phyloP scores from a whole-genome alignment of 2,888 invertebrate genomes.

The Pachliopta kotzebuea region DNA sequence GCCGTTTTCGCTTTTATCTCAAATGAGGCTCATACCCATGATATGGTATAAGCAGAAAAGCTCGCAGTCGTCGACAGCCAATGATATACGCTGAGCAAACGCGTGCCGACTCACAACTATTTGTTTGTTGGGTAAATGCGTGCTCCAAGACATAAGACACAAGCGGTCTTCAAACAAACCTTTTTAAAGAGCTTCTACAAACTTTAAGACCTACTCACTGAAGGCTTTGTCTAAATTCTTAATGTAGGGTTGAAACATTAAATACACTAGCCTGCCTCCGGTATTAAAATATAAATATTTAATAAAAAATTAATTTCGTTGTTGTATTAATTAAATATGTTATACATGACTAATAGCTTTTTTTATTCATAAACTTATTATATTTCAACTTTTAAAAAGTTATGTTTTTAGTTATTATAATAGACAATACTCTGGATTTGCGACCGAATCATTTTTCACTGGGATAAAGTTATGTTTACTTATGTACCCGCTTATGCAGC shows the following conservation, averaged over 20 bases:
- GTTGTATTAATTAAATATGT: no score
- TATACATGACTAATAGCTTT: no score
- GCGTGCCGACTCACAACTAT: slow-evolving; percentile 72
- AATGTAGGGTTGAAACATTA: no score
- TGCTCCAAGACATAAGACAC: slow-evolving; percentile 40
- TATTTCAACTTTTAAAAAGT: no score
- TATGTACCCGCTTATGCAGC: neutral
- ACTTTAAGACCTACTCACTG: no score
- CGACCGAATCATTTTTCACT: neutral
- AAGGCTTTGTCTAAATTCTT: no score
- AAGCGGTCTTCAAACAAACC: neutral
- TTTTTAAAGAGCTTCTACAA: neutral
- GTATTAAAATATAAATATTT: no score
- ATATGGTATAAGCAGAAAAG: slow-evolving; percentile 52
- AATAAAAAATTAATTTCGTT: no score
- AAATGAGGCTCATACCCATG: slow-evolving; percentile 31
- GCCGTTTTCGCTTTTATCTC: slow-evolving; percentile 26
- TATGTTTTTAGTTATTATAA: no score
- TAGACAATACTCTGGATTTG: neutral
- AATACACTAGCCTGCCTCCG: no score
- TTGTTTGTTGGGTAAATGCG: slow-evolving; percentile 45
- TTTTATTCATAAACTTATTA: no score
- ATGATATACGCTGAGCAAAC: slow-evolving; percentile 75
- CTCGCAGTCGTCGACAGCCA: slow-evolving; percentile 67
- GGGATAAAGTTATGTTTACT: neutral